These are phyloP conservation scores for Cephus sareptanus DNA, from an alignment of 2,888 invertebrate species.

Conservation along the genomic window DNA sequence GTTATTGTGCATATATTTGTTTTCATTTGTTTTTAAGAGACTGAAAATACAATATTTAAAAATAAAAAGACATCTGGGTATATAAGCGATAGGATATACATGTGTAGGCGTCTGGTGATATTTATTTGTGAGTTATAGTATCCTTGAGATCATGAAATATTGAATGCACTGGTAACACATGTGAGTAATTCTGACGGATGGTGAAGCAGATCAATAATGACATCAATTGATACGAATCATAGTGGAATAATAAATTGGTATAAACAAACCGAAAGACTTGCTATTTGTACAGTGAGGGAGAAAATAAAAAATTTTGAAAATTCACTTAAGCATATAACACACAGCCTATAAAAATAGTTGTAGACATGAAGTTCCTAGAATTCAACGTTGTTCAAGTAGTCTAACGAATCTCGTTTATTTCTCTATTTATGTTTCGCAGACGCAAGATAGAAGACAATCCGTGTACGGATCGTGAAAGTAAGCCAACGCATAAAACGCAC, in stretches of 20 bases:
- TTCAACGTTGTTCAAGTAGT: not conserved
- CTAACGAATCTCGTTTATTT: not conserved
- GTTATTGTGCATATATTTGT: not conserved
- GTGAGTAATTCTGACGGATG: constrained; percentile 20
- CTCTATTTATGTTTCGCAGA: not conserved
- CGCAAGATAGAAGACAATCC: not conserved
- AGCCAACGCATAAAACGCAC: not conserved
- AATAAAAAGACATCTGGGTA: not conserved
- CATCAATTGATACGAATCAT: constrained; percentile 13
- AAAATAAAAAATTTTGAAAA: not conserved
- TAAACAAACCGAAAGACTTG: not conserved
- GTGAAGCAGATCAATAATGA: constrained; percentile 18
- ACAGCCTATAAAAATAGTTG: not conserved
- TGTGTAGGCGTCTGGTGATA: not conserved
- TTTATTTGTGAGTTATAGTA: constrained; percentile 6
- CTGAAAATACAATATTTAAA: not conserved
- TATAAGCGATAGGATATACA: not conserved
- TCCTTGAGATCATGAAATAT: constrained; percentile 4
- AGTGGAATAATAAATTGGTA: constrained; percentile 1
- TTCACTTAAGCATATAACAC: not conserved
- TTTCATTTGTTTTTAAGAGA: not conserved
- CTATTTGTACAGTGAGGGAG: not conserved
- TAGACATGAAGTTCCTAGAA: not conserved
- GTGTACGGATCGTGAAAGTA: not conserved
- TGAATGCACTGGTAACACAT: not conserved